Percentiles rank a stretch among this genome's conserved stretches.
Evolutionary conservation across 2,113 vertebrate genomes (phyloP).

Genomic region (Rhadina sibilatrix): DNA sequence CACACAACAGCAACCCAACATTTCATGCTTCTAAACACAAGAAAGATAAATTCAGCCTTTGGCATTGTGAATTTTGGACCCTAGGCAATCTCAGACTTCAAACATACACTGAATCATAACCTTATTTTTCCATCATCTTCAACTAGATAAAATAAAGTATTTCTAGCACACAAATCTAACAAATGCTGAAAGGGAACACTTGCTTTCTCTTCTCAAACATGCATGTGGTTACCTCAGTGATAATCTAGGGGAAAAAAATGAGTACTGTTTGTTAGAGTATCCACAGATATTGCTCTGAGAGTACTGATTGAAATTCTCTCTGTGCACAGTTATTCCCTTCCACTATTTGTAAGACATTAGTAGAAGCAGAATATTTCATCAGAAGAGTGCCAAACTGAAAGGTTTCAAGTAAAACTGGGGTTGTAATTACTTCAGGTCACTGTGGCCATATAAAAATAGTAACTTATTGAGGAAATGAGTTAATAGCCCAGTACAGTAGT

Average conservation of each 20-base stretch:
- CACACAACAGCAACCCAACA: neutral
- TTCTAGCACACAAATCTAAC: neutral
- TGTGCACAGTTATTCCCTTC: neutral
- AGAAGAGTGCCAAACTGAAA: neutral
- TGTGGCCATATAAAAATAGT: neutral
- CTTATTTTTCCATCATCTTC: neutral
- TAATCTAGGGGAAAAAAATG: neutral
- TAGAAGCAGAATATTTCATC: neutral
- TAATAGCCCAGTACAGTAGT: neutral
- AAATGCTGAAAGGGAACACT: neutral
- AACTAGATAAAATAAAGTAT: neutral
- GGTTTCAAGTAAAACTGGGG: neutral
- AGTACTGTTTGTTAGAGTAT: neutral
- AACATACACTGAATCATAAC: neutral
- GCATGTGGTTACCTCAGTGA: neutral
- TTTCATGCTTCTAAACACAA: neutral
- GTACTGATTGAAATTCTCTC: neutral
- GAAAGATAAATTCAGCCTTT: neutral
- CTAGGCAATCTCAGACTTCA: neutral
- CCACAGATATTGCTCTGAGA: neutral
- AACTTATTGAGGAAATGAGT: neutral
- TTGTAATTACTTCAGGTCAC: neutral
- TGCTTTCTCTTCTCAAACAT: neutral
- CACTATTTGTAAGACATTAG: neutral
- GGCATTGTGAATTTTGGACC: neutral